A percentile compares a stretch with the other conserved stretches of the same genome.
phyloP scores from a whole-genome alignment of 2,113 vertebrate species.

The Rutilus rutilus region DNA sequence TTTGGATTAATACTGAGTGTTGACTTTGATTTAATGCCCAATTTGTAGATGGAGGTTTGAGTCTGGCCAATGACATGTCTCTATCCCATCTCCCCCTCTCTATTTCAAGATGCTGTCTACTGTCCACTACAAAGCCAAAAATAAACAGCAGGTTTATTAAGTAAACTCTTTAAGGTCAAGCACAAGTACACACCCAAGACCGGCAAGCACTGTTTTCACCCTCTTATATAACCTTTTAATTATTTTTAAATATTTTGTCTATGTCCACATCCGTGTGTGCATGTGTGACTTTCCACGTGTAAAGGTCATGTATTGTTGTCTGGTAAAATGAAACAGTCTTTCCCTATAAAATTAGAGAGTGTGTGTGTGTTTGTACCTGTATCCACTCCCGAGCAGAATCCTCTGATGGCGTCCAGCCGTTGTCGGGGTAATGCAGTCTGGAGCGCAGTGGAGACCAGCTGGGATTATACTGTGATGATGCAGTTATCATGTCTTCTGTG shows the following conservation, averaged over 20 bases:
- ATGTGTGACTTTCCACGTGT: neutral
- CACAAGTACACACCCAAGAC: neutral
- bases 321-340: neutral
- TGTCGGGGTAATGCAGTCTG: constrained; percentile 90
- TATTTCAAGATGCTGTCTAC: neutral
- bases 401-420: constrained; percentile 95
- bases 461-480: constrained; percentile 92
- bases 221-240: neutral
- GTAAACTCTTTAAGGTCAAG: neutral
- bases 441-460: constrained; percentile 94
- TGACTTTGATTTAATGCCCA: neutral
- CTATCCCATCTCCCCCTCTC: neutral
- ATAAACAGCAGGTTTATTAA: neutral
- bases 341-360: neutral
- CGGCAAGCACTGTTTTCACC: neutral
- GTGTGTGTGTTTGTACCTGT: constrained; percentile 77
- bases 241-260: neutral
- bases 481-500: constrained; percentile 85
- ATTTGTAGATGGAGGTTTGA: neutral
- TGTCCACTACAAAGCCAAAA: neutral
- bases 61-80: neutral
- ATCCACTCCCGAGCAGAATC: constrained; percentile 91
- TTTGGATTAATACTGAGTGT: neutral
- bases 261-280: neutral
- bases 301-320: neutral